Conservation (phyloP, 2,797 vertebrate genomes). For the Ciconia nigra region DNA sequence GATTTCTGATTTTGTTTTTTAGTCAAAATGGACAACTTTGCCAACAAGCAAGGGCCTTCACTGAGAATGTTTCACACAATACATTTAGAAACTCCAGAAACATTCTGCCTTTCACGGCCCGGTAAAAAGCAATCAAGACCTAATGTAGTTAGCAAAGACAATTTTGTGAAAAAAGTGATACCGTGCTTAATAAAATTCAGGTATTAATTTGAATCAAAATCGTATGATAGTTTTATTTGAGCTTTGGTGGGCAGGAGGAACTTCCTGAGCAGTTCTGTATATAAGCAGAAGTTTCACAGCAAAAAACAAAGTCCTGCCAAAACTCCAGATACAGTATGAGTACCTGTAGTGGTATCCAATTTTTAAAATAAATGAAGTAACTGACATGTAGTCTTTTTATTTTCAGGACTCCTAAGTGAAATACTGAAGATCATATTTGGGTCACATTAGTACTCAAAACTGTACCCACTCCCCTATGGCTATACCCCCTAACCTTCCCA, state of each 20-base stretch:
- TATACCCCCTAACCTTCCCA: background rate
- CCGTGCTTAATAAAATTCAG: background rate
- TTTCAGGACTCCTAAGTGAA: background rate
- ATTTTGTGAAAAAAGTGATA: background rate
- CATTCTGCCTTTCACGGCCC: background rate
- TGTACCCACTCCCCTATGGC: background rate
- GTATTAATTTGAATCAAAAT: background rate
- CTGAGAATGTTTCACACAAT: background rate
- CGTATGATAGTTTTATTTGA: background rate
- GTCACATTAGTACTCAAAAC: background rate
- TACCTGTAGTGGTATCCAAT: background rate
- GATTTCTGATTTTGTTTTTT: background rate
- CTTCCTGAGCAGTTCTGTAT: background rate
- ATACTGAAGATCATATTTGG: background rate
- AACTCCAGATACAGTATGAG: background rate
- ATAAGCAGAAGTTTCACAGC: background rate
- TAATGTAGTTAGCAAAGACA: background rate
- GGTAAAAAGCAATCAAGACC: background rate
- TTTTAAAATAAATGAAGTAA: background rate
- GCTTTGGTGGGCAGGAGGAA: background rate
- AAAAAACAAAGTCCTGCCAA: background rate
- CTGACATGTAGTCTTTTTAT: background rate
- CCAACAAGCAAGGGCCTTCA: background rate
- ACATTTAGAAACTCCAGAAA: background rate
- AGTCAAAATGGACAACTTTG: background rate